Percentiles rank a stretch among this genome's conserved stretches.
Evolutionary conservation across 37 sponge, comb jelly and placozoan species (phyloP).

Genomic region (Ianthella basta): DNA sequence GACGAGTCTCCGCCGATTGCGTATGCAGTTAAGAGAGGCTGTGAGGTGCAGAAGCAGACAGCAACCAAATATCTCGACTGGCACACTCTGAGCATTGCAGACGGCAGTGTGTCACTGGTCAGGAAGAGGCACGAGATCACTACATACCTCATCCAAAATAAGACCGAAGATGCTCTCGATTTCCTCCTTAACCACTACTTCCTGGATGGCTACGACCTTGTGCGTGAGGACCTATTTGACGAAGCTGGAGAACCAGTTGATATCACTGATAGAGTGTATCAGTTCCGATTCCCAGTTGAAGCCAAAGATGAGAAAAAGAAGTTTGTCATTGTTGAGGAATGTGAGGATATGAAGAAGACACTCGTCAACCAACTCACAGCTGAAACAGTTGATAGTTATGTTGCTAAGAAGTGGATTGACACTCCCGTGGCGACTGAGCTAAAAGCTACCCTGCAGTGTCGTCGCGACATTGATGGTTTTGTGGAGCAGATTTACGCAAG

Average conservation of each 20-base stretch:
- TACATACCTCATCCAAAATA: conserved; percentile 75
- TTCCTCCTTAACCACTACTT: conserved; percentile 91
- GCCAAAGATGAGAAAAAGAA: conserved; percentile 76
- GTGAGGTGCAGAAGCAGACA: conserved; percentile 64
- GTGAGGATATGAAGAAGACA: conserved; percentile 35
- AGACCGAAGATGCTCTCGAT: conserved; percentile 67
- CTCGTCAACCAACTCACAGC: conserved; percentile 27
- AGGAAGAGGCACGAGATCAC: conserved; percentile 49
- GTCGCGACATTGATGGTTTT: neutral
- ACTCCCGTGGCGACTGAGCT: neutral
- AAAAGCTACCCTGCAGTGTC: neutral
- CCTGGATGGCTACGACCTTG: conserved; percentile 81
- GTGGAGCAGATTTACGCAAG: conserved; percentile 56
- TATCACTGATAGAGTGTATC: conserved; percentile 89
- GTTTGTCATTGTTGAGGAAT: conserved; percentile 70
- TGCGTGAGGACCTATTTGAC: conserved; percentile 56
- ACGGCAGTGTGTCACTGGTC: neutral
- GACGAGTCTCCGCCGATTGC: conserved; percentile 92
- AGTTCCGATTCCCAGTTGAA: conserved; percentile 80
- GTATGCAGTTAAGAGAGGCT: conserved; percentile 83
- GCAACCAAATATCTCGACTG: conserved; percentile 51
- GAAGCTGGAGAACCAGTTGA: conserved; percentile 94
- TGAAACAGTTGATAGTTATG: conserved; percentile 35
- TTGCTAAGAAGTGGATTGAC: conserved; percentile 35
- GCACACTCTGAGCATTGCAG: neutral